Evolutionary conservation across 2,888 invertebrate genomes (phyloP).

Genomic region (Drosophila robusta): DNA sequence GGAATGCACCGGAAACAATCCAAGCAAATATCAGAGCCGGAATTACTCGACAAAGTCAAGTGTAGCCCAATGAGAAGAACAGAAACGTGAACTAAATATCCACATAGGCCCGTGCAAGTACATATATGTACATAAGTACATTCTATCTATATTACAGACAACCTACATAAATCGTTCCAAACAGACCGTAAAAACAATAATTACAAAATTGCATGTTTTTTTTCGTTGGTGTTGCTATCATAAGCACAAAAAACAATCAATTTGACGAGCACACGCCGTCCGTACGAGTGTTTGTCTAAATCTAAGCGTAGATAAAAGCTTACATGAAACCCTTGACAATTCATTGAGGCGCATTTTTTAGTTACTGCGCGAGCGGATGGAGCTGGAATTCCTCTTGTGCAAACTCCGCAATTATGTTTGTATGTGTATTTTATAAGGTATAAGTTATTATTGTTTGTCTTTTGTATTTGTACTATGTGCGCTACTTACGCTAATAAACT

Average conservation of each 20-base stretch:
- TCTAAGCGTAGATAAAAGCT: slow-evolving; percentile 57
- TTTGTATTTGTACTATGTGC: no score
- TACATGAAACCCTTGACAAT: slow-evolving; percentile 52
- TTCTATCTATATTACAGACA: no score
- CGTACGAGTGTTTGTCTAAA: slow-evolving; percentile 24
- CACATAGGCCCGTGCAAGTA: no score
- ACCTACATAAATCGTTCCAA: not conserved
- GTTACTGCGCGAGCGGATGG: no score
- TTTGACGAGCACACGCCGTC: slow-evolving; percentile 26
- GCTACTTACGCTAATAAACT: no score
- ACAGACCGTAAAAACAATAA: slow-evolving; percentile 66
- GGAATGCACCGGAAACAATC: slow-evolving; percentile 37
- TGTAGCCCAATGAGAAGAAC: slow-evolving; percentile 4
- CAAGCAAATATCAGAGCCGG: slow-evolving; percentile 16
- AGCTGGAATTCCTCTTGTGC: not conserved
- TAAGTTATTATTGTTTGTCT: not conserved
- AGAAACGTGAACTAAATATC: no score
- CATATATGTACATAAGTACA: no score
- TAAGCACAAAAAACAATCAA: slow-evolving; percentile 64
- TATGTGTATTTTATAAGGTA: no score
- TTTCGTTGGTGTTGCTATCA: slow-evolving; percentile 50
- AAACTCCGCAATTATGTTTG: not conserved
- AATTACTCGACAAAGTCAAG: slow-evolving; percentile 5
- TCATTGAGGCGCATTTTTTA: slow-evolving; percentile 3
- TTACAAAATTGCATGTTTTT: slow-evolving; percentile 75